Evolutionary conservation across 2,888 invertebrate species (phyloP), one percentile per base, ranked within the genome.

Genomic region (Lycophotia porphyrea): DNA sequence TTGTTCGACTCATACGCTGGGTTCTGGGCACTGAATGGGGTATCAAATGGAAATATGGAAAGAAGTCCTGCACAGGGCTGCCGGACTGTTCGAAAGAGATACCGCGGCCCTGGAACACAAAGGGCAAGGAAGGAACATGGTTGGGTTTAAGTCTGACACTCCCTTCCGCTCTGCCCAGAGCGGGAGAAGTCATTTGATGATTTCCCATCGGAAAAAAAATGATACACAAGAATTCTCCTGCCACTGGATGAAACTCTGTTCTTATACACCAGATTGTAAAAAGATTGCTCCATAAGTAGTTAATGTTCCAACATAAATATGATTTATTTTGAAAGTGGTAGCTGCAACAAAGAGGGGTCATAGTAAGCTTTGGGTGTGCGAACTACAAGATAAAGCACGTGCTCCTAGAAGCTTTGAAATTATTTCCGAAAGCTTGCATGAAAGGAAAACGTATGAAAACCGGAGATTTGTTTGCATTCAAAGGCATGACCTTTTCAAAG

Each of bases 321-420:
- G 21, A 18, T 61, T 66, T 44, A 15, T 60, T 64, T 64, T 18
- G 9, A n/a, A 36, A 34, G 49, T 42, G 31, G 9, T 39, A 52
- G 34, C 60, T 18, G 68, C 34, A 63, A 60, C 39, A 24, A 42
- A 8, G 0, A 34, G 27, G 3, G 58, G 27, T 47, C 44, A 49
- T 13, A 52, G 39, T 36, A 8, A 75, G 67, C 67, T 67, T 63
- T 36, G 49, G 67, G 77, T 58, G 67, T 47, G 58, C n/a, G 4
- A 39, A 39, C 42, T 60, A 18, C 34, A 13, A 27, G 71, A 80
- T 80, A 80, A 80, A 44, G 52, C 78, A 77, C 55, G 66, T 49
- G 24, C 58, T 67, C 13, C 8, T 21, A 63, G 55, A 60, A 71
- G 67, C 63, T 80, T 82, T 58, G n/a, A 64, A 76, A 42, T 64